Percentiles rank a stretch among this genome's conserved stretches.
Evolutionary conservation across 2,797 vertebrate species (phyloP).

Genomic region (Myoxocephalus aenaeus): DNA sequence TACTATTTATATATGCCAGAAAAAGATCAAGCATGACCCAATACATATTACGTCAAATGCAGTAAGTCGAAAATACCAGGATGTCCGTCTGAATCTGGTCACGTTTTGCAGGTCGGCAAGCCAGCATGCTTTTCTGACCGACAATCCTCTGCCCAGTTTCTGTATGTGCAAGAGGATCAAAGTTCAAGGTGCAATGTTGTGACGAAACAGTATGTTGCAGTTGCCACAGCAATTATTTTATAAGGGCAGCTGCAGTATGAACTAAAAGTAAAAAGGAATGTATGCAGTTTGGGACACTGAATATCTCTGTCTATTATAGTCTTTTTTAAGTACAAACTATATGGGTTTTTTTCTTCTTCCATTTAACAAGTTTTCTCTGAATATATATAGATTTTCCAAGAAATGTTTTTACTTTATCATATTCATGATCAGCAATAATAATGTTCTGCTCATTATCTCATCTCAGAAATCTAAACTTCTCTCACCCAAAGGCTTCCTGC

Average conservation of each 20-base stretch:
- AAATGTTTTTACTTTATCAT: conserved; percentile 10
- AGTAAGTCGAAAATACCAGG: neutral
- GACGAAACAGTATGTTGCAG: neutral
- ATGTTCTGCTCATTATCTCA: conserved; percentile 15
- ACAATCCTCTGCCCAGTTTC: neutral
- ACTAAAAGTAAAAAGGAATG: neutral
- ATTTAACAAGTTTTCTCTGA: conserved; percentile 40
- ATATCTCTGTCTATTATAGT: conserved; percentile 2
- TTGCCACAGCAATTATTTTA: neutral
- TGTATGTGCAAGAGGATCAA: neutral
- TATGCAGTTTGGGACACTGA: neutral
- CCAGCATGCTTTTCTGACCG: neutral
- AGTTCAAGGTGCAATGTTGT: neutral
- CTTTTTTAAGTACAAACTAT: conserved; percentile 31
- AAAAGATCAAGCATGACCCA: neutral
- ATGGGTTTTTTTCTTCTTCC: conserved; percentile 59
- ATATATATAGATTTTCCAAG: conserved; percentile 18
- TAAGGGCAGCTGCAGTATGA: neutral
- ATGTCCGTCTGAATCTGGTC: neutral
- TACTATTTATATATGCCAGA: neutral
- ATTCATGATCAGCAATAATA: neutral
- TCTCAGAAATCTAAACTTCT: neutral
- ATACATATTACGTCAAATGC: neutral
- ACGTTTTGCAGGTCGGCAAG: neutral
- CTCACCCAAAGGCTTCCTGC: neutral